Percentiles rank a stretch among this genome's conserved stretches.
Conservation (phyloP, 1,140 invertebrate genomes). For the Drosophila ficusphila region DNA sequence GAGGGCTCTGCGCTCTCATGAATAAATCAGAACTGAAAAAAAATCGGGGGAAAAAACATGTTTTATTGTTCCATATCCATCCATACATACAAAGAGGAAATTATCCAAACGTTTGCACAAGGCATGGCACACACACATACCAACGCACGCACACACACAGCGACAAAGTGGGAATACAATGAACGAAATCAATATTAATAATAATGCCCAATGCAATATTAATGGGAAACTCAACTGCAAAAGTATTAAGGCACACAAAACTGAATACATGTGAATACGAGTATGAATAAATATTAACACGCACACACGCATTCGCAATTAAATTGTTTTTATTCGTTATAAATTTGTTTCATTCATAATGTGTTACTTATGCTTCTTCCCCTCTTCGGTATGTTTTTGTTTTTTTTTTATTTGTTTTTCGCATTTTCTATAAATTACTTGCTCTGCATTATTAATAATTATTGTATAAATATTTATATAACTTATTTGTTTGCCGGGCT, state of each 20-base stretch:
- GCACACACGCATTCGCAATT: constrained; percentile 62
- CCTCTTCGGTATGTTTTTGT: constrained; percentile 23
- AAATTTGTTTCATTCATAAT: constrained; percentile 57
- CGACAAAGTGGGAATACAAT: constrained; percentile 64
- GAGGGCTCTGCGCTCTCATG: constrained; percentile 46
- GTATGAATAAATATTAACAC: constrained; percentile 62
- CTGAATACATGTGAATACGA: constrained; percentile 47
- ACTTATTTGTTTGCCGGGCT: constrained; percentile 51
- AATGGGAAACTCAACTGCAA: constrained; percentile 73
- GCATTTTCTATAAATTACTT: constrained; percentile 73
- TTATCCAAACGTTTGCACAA: constrained; percentile 77
- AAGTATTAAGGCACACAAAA: constrained; percentile 61
- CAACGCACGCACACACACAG: constrained; percentile 39
- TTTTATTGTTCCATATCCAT: constrained; percentile 45
- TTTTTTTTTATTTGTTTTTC: constrained; percentile 20
- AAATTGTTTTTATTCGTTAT: constrained; percentile 66
- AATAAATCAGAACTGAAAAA: constrained; percentile 71
- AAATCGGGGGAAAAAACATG: constrained; percentile 19
- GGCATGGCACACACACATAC: constrained; percentile 46
- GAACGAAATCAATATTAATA: constrained; percentile 75
- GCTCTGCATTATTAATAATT: constrained; percentile 74
- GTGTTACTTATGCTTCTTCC: constrained; percentile 58
- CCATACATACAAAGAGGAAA: constrained; percentile 67
- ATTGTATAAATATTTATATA: constrained; percentile 78
- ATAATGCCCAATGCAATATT: constrained; percentile 79